Conservation (phyloP, 2,888 invertebrate species). For the Mesorhabditis belari region DNA sequence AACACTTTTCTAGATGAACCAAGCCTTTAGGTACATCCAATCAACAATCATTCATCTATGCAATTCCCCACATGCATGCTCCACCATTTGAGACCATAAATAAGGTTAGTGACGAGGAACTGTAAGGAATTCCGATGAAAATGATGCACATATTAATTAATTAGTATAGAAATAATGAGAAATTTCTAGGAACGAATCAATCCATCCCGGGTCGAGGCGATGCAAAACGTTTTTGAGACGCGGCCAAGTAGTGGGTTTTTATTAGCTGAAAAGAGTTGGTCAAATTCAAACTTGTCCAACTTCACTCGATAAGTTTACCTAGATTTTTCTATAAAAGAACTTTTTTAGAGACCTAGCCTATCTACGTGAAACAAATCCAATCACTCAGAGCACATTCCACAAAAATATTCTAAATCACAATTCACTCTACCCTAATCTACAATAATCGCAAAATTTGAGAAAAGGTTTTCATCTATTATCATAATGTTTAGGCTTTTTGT, state of each 20-base stretch:
- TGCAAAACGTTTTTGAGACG: slow-evolving; percentile 49
- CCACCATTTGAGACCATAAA: slow-evolving; percentile 32
- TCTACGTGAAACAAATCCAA: no score
- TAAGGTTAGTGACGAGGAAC: slow-evolving; percentile 1
- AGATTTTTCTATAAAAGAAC: neutral
- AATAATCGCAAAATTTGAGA: no score
- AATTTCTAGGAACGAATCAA: slow-evolving; percentile 41
- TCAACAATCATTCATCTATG: neutral
- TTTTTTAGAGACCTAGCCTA: no score
- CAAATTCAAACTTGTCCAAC: neutral
- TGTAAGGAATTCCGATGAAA: no score
- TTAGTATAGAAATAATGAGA: no score
- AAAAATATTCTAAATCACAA: no score
- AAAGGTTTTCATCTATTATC: no score
- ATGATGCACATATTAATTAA: no score
- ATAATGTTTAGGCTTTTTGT: no score
- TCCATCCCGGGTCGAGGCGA: slow-evolving; percentile 47
- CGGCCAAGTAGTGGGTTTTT: slow-evolving; percentile 8
- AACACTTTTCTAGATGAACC: no score
- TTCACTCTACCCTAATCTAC: no score
- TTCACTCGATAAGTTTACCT: neutral
- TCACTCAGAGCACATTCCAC: no score
- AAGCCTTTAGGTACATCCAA: neutral
- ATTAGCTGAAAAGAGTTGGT: neutral
- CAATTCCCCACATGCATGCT: neutral